Evolutionary conservation across 2,797 vertebrate species (phyloP), one percentile per base, ranked within the genome.

Genomic region (Amblyraja radiata): DNA sequence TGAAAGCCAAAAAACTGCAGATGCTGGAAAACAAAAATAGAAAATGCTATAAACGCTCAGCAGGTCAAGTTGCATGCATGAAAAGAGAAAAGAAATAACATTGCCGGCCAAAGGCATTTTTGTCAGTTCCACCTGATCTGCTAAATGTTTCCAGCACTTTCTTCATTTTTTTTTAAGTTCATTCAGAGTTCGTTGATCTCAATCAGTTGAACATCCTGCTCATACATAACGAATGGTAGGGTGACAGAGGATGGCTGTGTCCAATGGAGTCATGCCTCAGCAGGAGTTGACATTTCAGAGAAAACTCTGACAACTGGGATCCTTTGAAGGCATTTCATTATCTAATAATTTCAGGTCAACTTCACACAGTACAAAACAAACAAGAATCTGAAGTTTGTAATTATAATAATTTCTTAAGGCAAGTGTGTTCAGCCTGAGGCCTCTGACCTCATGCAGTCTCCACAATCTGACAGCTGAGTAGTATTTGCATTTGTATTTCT

Each of bases 331-430:
- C 39, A 81, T 54, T 54, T 46, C 18, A 54, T 54, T 21, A 81
- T 81, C 79, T 81, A n/a, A 83, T 84, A 54, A 84, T 63, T 84
- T 63, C 83, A 84, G 83, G 83, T 84, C 83, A 84, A 54, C 21
- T 83, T 83, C 39, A 36, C n/a, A 79, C 36, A n/a, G 58, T 6
- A 11, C 39, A 25, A 28, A 54, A 84, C 54, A 63, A 13, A n/a
- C 54, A 84, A 84, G 58, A 84, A 61, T 84, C 54, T 84, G 83
- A 84, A 25, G 1, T 84, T 61, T 63, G 25, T 61, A 84, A 84
- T 84, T 63, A 84, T 13, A 84, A 84, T 84, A 11, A 63, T 61
- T 84, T 84, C 25, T 14, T n/a, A 63, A 4, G 11, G 8, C 10
- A 58, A 10, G 39, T 10, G 23, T 25, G 2, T 10, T 25, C 80